Conservation (phyloP, 2,797 vertebrate genomes). For the Darevskia nairensis region DNA sequence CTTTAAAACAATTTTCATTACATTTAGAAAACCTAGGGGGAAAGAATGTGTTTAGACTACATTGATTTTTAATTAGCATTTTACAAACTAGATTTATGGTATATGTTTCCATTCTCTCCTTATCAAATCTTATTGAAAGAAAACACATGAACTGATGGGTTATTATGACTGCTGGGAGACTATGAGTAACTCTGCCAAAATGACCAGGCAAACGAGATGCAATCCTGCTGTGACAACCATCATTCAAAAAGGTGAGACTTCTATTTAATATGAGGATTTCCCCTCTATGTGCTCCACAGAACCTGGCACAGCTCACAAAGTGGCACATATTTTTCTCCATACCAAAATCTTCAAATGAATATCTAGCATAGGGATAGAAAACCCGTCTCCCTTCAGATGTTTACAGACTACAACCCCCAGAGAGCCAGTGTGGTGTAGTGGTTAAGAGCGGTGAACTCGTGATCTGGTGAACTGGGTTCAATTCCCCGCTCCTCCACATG, state of each 20-base stretch:
- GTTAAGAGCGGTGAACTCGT: no score
- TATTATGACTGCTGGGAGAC: background rate
- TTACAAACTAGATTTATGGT: conserved; percentile 42
- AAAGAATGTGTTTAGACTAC: conserved; percentile 53
- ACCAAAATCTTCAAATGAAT: background rate
- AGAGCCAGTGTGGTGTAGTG: no score
- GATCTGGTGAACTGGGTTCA: no score
- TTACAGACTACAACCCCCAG: no score
- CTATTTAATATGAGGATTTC: background rate
- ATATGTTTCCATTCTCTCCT: conserved; percentile 27
- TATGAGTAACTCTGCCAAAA: background rate
- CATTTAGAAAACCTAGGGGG: conserved; percentile 39
- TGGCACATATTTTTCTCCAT: background rate
- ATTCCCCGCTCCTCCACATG: no score
- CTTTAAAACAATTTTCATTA: conserved; percentile 43
- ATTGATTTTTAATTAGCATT: conserved; percentile 51
- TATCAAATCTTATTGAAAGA: conserved; percentile 48
- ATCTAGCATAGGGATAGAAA: background rate
- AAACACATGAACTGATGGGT: conserved; percentile 2
- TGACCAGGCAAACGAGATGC: background rate
- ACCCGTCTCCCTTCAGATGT: no score
- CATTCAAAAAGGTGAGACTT: background rate
- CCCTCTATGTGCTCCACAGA: background rate
- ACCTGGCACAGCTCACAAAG: background rate
- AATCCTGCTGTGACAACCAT: background rate